Evolutionary conservation across 2,888 invertebrate genomes (phyloP).

Genomic region (Dendrolimus pini): DNA sequence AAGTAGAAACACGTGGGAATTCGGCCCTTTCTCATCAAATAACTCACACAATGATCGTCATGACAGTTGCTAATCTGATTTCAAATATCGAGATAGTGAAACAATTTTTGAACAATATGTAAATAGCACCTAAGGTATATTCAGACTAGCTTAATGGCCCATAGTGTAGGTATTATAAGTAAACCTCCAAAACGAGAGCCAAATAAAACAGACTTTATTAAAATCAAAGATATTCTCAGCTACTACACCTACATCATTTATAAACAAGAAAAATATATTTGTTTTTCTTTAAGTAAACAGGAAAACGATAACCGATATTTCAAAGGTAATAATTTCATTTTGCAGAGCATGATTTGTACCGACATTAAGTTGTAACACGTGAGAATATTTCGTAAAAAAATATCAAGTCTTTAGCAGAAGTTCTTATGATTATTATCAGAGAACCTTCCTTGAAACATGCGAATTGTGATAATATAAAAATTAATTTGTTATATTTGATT

Average conservation of each 20-base stretch:
- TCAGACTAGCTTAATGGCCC: too few species aligned
- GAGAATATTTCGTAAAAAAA: not conserved
- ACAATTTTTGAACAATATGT: too few species aligned
- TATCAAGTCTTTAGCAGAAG: not conserved
- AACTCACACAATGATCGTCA: not conserved
- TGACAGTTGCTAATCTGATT: not conserved
- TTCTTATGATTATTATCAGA: not conserved
- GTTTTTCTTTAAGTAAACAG: not conserved
- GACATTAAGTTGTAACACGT: not conserved
- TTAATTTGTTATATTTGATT: too few species aligned
- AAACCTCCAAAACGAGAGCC: too few species aligned
- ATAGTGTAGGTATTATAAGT: too few species aligned
- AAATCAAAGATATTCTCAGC: too few species aligned
- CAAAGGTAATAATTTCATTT: not conserved
- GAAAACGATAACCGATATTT: not conserved
- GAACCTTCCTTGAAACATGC: not conserved
- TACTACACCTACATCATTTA: too few species aligned
- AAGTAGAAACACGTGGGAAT: constrained; percentile 71
- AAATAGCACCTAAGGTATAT: too few species aligned
- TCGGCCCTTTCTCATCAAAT: constrained; percentile 28
- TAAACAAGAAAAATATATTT: too few species aligned
- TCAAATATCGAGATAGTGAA: too few species aligned
- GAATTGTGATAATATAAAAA: not conserved
- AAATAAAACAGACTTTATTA: too few species aligned
- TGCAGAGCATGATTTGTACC: not conserved